Conservation (phyloP, 2,888 invertebrate species). For the Drosophila subquinaria region DNA sequence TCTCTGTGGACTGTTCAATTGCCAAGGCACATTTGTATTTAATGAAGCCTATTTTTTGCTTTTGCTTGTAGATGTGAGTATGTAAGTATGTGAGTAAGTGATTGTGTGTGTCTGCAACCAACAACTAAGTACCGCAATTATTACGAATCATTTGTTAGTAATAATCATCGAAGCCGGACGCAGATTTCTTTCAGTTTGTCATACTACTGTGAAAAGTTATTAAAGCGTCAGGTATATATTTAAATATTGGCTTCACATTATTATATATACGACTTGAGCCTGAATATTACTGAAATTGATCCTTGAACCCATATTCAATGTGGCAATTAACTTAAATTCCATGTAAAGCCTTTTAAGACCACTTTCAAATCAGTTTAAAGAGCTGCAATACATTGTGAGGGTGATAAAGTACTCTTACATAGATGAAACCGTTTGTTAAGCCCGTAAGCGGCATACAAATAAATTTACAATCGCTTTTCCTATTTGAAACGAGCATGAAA, state of each 20-base stretch:
- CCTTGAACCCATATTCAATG: background rate
- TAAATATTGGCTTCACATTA: background rate
- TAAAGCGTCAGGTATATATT: too few relatives aligned
- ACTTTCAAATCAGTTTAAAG: background rate
- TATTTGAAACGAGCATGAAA: background rate
- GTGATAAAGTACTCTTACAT: constrained; percentile 2
- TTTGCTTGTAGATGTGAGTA: background rate
- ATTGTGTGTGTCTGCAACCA: constrained; percentile 10
- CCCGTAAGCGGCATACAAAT: constrained; percentile 12
- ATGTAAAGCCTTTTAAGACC: background rate
- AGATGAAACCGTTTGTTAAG: constrained; percentile 4
- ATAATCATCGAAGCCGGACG: constrained; percentile 43
- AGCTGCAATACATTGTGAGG: background rate
- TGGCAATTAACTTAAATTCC: background rate
- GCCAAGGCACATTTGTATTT: constrained; percentile 70
- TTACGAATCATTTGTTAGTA: constrained; percentile 51
- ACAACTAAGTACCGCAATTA: constrained; percentile 73
- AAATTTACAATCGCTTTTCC: constrained; percentile 9
- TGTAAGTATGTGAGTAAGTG: background rate
- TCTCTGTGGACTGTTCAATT: constrained; percentile 50
- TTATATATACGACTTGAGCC: background rate
- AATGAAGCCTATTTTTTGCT: constrained; percentile 74
- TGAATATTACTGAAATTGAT: background rate
- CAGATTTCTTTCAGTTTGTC: background rate
- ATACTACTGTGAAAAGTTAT: too few relatives aligned